Base-by-base conservation (phyloP, 2,113 vertebrate species). In the Catagonus wagneri region DNA sequence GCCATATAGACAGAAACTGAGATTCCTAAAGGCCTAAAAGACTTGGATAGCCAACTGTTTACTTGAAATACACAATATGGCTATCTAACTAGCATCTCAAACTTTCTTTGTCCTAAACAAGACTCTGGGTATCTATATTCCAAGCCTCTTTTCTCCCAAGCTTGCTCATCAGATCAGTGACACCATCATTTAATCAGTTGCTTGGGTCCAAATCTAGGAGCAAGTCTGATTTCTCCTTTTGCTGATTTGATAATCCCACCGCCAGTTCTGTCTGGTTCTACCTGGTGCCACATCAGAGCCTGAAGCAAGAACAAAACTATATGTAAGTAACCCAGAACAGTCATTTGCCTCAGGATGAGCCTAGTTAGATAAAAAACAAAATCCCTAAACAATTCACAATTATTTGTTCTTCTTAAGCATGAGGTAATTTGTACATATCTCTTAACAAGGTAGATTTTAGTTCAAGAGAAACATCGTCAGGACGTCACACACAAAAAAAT, bases 331-430 rank as follows among this genome's bases (percentile, higher is more conserved):
- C 32, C 50, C 58, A 56, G 15, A 74, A 79, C 19, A 90, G n/a
- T 71, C 25, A 87, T 72, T 83, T 65, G 50, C 36, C 20, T 32
- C 14, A 19, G n/a, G 32, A 91, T 91, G 52, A 93, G 74, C 44
- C 52, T 60, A 83, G 63, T 78, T 66, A 79, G 60, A 61, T 88
- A 52, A 87, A 50, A 93, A 93, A 76, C 58, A 88, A 87, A 95
- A 72, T 89, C n/a, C 58, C 65, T 91, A 63, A 91, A 93, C 50
- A 83, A 66, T 34, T 93, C 32, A 34, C 7, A 93, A 29, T 83
- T 50, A 52, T 66, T 29, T 68, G 19, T 39, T 19, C 61, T 68
- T 81, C 72, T 61, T 93, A 88, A 63, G 17, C 63, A 68, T 74
- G 32, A 71, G 4, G 65, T 91, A 60, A 63, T 84, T 68, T 76